Base-by-base conservation (phyloP, 1,140 invertebrate genomes). In the Cyrtorhinus lividipennis region DNA sequence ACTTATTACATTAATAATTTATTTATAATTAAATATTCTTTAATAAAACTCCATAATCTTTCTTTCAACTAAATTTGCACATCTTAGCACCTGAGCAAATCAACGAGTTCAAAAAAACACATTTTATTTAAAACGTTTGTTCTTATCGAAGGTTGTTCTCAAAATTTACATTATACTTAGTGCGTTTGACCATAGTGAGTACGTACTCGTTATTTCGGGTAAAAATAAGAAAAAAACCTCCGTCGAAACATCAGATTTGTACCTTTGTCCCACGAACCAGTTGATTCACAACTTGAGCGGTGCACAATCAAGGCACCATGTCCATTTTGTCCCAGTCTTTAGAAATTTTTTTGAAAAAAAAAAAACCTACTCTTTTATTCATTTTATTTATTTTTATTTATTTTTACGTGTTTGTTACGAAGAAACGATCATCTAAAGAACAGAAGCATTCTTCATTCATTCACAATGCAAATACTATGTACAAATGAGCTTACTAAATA, bases 1-100 rank as follows among this genome's bases (percentile, higher is more conserved):
- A 22, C 56, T 18, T 64, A 57, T 22, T 45, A 2, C 57, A 45
- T 59, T 59, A 27, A 63, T 44, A 22, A 62, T 62, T 53, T 18
- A 56, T 22, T 53, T 24, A 62, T 25, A 26, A 27, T 46, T 56
- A 18, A 62, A 25, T 62, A 26, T 12, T 53, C 20, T 5, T 62
- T 23, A n/a, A n/a, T n/a, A 23, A 48, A 15, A 62, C 23, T 27
- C 45, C 25, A 18, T 22, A 38, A 23, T 58, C n/a, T 46, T 46
- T 63, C 23, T 23, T 22, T 23, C 22, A 44, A n/a, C 38, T 27
- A 25, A 27, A 58, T 63, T 63, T 63, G 62, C 62, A 63, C 62
- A 56, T 53, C 62, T 27, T 63, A 63, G 62, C 62, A 63, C 62
- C 62, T 63, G 62, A 59, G 62, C 62, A 63, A 63, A 63, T 63